Evolutionary conservation across 2,113 vertebrate genomes (phyloP).

Genomic region (Mustela lutreola): DNA sequence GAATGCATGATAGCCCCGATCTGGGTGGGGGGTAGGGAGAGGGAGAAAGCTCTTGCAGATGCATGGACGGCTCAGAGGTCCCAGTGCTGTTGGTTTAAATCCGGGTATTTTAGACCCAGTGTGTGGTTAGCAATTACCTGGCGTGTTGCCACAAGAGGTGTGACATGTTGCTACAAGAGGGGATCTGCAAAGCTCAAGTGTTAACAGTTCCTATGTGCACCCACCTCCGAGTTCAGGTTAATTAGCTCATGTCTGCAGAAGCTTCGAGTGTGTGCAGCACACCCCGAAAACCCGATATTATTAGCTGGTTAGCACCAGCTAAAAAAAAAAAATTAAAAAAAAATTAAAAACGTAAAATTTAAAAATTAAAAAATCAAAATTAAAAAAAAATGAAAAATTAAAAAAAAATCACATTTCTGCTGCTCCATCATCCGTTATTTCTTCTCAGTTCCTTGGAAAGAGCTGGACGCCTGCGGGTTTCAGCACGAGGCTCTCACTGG

Average conservation of each 20-base stretch:
- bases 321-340: background rate
- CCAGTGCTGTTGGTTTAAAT: background rate
- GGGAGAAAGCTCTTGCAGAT: background rate
- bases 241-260: conserved; percentile 67
- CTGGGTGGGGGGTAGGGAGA: background rate
- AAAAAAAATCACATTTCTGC: background rate
- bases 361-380: too few relatives aligned
- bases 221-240: background rate
- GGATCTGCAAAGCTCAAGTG: conserved; percentile 40
- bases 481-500: background rate
- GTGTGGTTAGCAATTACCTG: conserved; percentile 48
- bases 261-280: background rate
- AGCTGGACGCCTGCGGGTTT: background rate
- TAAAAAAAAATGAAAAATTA: too few relatives aligned
- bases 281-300: background rate
- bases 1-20: background rate
- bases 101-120: conserved; percentile 37
- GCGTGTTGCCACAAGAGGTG: conserved; percentile 62
- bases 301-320: conserved; percentile 30
- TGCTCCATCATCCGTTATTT: background rate
- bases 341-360: too few relatives aligned
- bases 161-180: conserved; percentile 30
- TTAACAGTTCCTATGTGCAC: background rate
- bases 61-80: background rate
- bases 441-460: conserved; percentile 30